Evolutionary conservation across 2,113 vertebrate genomes (phyloP).

Genomic region (Heterochromis multidens): DNA sequence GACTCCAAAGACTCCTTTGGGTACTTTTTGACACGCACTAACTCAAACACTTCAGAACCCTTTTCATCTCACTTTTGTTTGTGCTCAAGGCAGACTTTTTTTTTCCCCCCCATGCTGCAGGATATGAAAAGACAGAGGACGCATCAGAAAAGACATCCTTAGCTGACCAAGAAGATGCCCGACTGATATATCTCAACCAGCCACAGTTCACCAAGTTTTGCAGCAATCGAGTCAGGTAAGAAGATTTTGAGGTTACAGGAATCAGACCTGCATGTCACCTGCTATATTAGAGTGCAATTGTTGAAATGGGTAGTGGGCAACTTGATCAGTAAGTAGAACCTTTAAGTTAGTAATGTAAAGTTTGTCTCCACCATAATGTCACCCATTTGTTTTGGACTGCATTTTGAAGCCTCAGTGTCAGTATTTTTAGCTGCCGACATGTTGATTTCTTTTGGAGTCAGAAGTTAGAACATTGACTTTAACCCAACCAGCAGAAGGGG

Average conservation of each 20-base stretch:
- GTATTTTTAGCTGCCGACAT: fast-evolving
- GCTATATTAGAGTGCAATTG: not conserved
- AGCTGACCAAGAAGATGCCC: conserved; percentile 92
- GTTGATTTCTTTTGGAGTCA: not conserved
- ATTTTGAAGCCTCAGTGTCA: not conserved
- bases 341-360: not conserved
- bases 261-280: not conserved
- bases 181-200: conserved; percentile 93
- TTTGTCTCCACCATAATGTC: not conserved
- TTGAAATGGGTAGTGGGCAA: not conserved
- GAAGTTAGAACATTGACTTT: not conserved
- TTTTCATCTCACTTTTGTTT: conserved; percentile 22
- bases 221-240: conserved; percentile 94
- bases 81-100: not conserved
- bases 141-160: conserved; percentile 91
- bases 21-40: not conserved
- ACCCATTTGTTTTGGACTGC: not conserved
- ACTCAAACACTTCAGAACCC: conserved; percentile 16
- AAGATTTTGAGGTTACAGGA: not conserved
- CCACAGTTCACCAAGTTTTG: conserved; percentile 95
- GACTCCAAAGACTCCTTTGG: not conserved
- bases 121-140: conserved; percentile 96
- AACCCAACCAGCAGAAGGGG: not conserved
- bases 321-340: not conserved
- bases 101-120: conserved; percentile 69